A percentile compares a stretch with the other conserved stretches of the same genome.
phyloP scores from a whole-genome alignment of 2,113 vertebrate species.

The Excalfactoria chinensis region DNA sequence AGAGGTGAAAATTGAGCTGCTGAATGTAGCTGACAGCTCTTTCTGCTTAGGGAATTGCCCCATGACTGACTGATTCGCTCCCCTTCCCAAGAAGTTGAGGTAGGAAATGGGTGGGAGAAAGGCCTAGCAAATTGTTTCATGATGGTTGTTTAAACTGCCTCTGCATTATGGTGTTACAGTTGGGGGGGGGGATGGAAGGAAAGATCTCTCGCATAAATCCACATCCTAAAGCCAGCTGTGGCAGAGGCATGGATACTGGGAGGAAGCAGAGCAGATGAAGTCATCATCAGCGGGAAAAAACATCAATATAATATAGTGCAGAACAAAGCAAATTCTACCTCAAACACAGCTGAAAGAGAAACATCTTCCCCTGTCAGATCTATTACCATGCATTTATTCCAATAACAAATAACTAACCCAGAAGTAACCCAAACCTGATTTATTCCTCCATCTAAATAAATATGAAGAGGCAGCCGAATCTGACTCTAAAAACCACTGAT shows the following conservation, averaged over 20 bases:
- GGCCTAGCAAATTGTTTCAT: constrained; percentile 31
- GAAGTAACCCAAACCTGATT: constrained; percentile 66
- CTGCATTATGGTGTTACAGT: background rate
- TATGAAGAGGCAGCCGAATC: constrained; percentile 41
- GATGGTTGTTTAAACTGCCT: constrained; percentile 38
- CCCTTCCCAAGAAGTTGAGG: background rate
- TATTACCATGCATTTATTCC: constrained; percentile 56
- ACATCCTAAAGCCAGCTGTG: constrained; percentile 35
- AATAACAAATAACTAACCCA: constrained; percentile 61
- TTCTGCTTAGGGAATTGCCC: constrained; percentile 7
- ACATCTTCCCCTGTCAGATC: constrained; percentile 64
- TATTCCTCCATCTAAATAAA: constrained; percentile 63
- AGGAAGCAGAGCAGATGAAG: constrained; percentile 55
- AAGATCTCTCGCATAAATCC: background rate
- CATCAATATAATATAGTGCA: constrained; percentile 53
- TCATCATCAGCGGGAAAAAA: constrained; percentile 33
- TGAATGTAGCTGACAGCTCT: constrained; percentile 12
- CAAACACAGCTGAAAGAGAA: constrained; percentile 53
- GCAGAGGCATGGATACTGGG: background rate
- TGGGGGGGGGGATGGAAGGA: background rate
- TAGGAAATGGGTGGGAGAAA: background rate
- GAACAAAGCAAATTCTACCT: constrained; percentile 70
- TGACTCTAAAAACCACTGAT: constrained; percentile 61
- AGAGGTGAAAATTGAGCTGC: constrained; percentile 2
- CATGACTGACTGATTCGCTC: background rate